Evolutionary conservation across 2,888 invertebrate species (phyloP).

Genomic region (Troides helena): DNA sequence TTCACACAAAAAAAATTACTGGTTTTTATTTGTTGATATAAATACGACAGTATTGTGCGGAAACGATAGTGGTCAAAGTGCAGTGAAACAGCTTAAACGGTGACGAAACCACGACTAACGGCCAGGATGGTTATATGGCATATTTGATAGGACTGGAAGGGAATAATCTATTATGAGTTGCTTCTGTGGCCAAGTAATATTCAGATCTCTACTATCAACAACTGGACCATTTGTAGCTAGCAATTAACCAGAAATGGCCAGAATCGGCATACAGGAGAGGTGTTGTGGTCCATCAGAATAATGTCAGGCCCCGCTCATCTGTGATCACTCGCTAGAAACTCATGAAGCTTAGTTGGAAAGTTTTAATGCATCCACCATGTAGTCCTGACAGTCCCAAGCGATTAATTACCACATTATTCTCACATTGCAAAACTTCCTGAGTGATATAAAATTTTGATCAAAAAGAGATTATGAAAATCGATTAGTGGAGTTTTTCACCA

Average conservation of each 20-base stretch:
- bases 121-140: too few species aligned
- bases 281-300: slow-evolving; percentile 2
- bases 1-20: background rate
- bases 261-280: background rate
- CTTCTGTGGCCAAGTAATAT: background rate
- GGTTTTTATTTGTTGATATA: background rate
- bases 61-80: background rate
- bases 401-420: too few species aligned
- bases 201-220: background rate
- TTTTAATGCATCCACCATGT: background rate
- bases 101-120: too few species aligned
- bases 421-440: too few species aligned
- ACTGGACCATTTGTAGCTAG: too few species aligned
- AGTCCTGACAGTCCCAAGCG: too few species aligned
- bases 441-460: background rate
- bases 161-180: background rate
- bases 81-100: too few species aligned
- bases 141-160: too few species aligned
- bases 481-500: background rate
- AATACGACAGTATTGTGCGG: too few species aligned
- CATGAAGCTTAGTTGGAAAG: background rate
- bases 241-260: too few species aligned
- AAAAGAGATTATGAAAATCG: background rate
- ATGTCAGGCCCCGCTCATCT: background rate
- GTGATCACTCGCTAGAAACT: background rate